Conservation (phyloP, 2,797 vertebrate species). For the Tokudaia tokunoshimensis region DNA sequence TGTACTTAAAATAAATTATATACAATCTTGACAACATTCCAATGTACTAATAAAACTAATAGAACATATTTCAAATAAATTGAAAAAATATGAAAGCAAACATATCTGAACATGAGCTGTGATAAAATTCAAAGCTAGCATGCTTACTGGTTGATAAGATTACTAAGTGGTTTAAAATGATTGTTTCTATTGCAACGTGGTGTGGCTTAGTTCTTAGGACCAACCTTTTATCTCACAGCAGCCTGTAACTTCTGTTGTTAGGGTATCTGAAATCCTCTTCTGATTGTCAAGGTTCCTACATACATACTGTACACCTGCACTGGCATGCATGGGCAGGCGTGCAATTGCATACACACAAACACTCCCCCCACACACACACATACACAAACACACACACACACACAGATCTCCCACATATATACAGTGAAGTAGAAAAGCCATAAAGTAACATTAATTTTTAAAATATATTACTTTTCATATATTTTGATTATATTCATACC, state of each 20-base stretch:
- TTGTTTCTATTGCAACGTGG: not conserved
- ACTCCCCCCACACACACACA: not conserved
- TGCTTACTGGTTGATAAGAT: not conserved
- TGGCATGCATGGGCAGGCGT: no score
- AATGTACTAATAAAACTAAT: not conserved
- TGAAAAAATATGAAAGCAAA: not conserved
- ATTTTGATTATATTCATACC: not conserved
- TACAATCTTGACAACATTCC: no score
- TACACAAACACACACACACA: not conserved
- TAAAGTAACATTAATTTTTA: not conserved
- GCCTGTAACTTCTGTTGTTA: not conserved
- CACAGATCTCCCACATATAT: no score
- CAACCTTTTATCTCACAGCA: not conserved
- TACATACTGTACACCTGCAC: no score
- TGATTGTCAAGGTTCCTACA: not conserved
- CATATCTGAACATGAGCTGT: not conserved
- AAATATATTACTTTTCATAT: not conserved
- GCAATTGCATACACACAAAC: not conserved
- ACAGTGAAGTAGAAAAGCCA: not conserved
- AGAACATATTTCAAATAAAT: not conserved
- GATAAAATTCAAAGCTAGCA: not conserved
- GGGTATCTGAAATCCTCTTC: not conserved
- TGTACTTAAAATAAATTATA: not conserved
- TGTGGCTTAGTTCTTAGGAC: not conserved
- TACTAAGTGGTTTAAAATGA: not conserved